phyloP scores from a whole-genome alignment of 1,140 invertebrate genomes.

The Rhagoletis pomonella region DNA sequence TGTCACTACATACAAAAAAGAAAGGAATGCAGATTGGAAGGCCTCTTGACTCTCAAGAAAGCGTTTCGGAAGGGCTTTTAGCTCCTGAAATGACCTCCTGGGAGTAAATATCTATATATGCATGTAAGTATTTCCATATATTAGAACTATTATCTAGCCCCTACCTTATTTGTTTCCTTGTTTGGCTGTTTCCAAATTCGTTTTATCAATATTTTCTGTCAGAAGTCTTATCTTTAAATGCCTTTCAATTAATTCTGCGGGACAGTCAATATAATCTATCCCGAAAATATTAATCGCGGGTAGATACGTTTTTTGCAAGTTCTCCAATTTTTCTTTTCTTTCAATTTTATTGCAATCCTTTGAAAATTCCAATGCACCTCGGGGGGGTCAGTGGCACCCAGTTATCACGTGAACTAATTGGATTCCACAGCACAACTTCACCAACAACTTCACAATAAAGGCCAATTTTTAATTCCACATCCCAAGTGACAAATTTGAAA shows the following conservation, averaged over 20 bases:
- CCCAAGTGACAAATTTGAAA: neutral
- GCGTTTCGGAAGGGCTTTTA: no score
- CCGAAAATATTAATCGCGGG: neutral
- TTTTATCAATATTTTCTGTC: neutral
- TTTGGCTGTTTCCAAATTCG: no score
- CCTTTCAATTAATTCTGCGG: neutral
- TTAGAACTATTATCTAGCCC: no score
- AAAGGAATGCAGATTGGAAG: no score
- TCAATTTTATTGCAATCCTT: neutral
- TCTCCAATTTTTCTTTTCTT: neutral
- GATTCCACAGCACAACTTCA: constrained; percentile 27
- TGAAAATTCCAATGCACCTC: neutral
- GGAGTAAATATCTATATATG: no score
- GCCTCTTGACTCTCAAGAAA: no score
- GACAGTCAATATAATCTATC: constrained; percentile 12
- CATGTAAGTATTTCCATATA: no score
- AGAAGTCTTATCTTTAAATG: constrained; percentile 23
- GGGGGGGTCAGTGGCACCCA: neutral
- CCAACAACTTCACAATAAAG: constrained; percentile 15
- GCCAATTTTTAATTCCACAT: constrained; percentile 14
- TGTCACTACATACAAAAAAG: no score
- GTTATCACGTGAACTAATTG: neutral
- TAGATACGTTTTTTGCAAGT: neutral
- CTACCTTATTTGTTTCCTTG: no score
- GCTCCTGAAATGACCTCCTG: no score